Evolutionary conservation across 1,140 invertebrate genomes (phyloP), one percentile per base, ranked within the genome.

Genomic region (Dreissena polymorpha): DNA sequence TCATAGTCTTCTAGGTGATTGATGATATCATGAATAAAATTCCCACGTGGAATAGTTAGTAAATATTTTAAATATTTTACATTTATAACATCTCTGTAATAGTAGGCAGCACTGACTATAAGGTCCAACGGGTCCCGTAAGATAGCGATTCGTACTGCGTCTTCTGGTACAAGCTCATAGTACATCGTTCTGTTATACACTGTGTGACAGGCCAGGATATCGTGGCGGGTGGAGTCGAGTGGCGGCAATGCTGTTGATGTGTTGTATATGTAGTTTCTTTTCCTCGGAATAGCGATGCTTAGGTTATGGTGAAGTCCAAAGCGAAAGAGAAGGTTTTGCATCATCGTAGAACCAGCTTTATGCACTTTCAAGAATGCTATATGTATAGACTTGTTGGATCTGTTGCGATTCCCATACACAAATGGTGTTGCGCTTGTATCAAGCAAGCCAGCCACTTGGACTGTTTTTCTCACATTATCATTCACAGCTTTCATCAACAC

Each of bases 271-370:
- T 81, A 71, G 65, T 85, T 80, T 2, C 65, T 53, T 8, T 7
- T 10, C 6, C 55, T 53, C 25, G 94, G 94, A 12, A 94, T 83
- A n/a, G 92, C 92, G 78, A 94, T 91, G 63, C 89, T 88, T n/a
- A 94, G 89, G 81, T 95, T 94, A 23, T 91, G 91, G 23, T 91
- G 93, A 82, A 95, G 87, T 10, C 92, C 94, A 87, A 90, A 93
- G 21, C 93, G 85, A 85, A 94, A 87, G 5, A 94, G 86, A 57
- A 94, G 93, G 84, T 94, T 94, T 82, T 94, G 93, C 13, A 94
- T 80, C 0, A 93, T 93, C 25, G 91, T 92, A 55, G 93, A 93
- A 8, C 91, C 94, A 78, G 93, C 93, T 90, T 94, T 94, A 88
- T 94, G 88, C 0, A 86, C 81, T 83, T 88, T 86, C 16, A 81